Percentiles rank a stretch among this genome's conserved stretches.
phyloP scores from a whole-genome alignment of 2,797 vertebrate species.

The Pangasius larnaudii region DNA sequence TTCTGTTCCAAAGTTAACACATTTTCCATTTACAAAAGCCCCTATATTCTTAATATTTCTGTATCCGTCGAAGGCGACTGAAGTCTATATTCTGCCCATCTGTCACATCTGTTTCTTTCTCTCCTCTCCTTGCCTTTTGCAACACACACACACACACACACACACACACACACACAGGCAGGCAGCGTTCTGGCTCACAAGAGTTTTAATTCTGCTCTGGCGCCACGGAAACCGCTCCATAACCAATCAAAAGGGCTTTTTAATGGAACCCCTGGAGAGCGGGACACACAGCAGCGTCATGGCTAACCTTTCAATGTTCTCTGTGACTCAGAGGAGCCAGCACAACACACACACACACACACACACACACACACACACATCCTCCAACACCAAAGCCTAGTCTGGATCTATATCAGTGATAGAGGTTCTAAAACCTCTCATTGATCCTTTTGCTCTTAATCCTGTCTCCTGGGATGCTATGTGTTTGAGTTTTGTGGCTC shows the following conservation, averaged over 20 bases:
- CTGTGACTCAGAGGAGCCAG: conserved; percentile 56
- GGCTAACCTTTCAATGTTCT: conserved; percentile 55
- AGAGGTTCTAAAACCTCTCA: conserved; percentile 24
- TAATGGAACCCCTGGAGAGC: conserved; percentile 55
- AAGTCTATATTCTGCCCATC: conserved; percentile 76
- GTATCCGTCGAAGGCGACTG: conserved; percentile 72
- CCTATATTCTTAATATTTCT: conserved; percentile 78
- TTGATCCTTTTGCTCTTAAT: conserved; percentile 25
- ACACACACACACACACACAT: background rate
- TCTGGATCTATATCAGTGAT: conserved; percentile 38
- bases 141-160: conserved; percentile 55
- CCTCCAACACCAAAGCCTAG: conserved; percentile 18
- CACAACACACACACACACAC: conserved; percentile 20
- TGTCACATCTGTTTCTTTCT: conserved; percentile 71
- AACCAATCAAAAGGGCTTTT: conserved; percentile 55
- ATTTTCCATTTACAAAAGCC: conserved; percentile 77
- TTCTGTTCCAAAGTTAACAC: conserved; percentile 25
- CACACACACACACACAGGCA: conserved; percentile 4
- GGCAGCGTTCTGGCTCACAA: conserved; percentile 55
- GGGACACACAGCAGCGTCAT: conserved; percentile 49
- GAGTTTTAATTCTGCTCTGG: conserved; percentile 60
- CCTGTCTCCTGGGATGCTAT: conserved; percentile 8
- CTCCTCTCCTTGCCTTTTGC: conserved; percentile 65
- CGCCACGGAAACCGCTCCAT: conserved; percentile 59
- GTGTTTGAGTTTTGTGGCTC: background rate